Percentiles rank a stretch among this genome's conserved stretches.
These are phyloP conservation scores for Chrysolina haemoptera DNA, from an alignment of 2,888 invertebrate species.

Conservation along the genomic window DNA sequence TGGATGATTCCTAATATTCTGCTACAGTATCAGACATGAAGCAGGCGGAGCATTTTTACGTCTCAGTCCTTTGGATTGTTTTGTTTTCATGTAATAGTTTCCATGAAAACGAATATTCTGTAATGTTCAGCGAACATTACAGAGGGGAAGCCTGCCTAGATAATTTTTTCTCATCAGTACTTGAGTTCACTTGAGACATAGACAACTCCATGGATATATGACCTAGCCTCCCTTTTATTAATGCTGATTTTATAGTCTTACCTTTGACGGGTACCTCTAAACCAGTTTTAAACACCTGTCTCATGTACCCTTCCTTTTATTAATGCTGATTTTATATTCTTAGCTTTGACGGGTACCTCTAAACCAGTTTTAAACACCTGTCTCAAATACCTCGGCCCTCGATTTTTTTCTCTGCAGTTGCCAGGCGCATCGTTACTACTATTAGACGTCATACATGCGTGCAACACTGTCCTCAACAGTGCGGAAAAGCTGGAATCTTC, in stretches of 20 bases:
- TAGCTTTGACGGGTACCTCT: constrained; percentile 78
- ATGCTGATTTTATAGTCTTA: constrained; percentile 52
- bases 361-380: constrained; percentile 85
- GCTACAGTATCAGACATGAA: too few relatives aligned
- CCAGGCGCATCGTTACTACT: constrained; percentile 91
- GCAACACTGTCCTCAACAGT: constrained; percentile 88
- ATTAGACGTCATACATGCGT: constrained; percentile 92
- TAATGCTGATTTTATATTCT: constrained; percentile 27
- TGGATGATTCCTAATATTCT: too few relatives aligned
- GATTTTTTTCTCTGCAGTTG: constrained; percentile 88
- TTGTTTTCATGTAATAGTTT: too few relatives aligned
- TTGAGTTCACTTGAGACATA: too few relatives aligned
- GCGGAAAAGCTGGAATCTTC: constrained; percentile 78
- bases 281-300: constrained; percentile 82
- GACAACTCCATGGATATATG: too few relatives aligned
- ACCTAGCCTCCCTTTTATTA: too few relatives aligned
- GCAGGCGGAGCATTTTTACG: too few relatives aligned
- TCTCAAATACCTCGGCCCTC: constrained; percentile 85
- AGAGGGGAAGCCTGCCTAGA: too few relatives aligned
- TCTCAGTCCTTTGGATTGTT: too few relatives aligned
- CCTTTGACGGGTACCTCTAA: constrained; percentile 80
- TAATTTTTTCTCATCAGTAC: too few relatives aligned
- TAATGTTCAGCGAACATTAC: too few relatives aligned
- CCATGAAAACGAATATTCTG: too few relatives aligned
- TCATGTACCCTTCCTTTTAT: constrained; percentile 80